These are phyloP conservation scores for Stegostoma tigrinum DNA, from an alignment of 2,113 vertebrate species.

Conservation along the genomic window DNA sequence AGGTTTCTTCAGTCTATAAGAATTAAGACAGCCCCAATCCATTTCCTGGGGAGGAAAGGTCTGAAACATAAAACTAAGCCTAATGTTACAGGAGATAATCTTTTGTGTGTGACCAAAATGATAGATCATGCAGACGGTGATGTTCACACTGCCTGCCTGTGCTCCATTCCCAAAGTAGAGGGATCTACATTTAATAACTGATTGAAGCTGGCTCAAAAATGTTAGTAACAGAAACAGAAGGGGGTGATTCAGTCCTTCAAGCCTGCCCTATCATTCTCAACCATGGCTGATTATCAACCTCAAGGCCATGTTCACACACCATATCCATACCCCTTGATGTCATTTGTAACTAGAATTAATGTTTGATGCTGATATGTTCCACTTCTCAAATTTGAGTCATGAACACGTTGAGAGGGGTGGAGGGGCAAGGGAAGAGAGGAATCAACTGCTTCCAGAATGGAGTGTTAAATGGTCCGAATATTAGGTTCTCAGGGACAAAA, in stretches of 20 bases:
- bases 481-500: no score
- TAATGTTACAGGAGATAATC: slow-evolving; percentile 1
- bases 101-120: neutral
- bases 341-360: neutral
- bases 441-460: neutral
- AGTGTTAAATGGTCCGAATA: neutral
- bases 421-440: neutral
- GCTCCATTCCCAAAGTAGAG: no score
- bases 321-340: no score
- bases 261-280: no score
- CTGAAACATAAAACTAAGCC: slow-evolving; percentile 25
- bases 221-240: no score
- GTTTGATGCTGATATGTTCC: neutral
- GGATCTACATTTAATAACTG: neutral
- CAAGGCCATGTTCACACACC: no score
- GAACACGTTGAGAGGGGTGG: neutral
- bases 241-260: no score
- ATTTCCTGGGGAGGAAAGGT: neutral
- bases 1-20: slow-evolving; percentile 20
- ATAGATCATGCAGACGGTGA: neutral
- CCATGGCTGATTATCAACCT: no score
- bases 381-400: neutral
- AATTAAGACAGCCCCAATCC: neutral
- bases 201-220: neutral
- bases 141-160: no score